A percentile compares a stretch with the other conserved stretches of the same genome.
These are phyloP conservation scores for Campoletis raptor DNA, from an alignment of 2,888 invertebrate genomes.

Conservation along the genomic window DNA sequence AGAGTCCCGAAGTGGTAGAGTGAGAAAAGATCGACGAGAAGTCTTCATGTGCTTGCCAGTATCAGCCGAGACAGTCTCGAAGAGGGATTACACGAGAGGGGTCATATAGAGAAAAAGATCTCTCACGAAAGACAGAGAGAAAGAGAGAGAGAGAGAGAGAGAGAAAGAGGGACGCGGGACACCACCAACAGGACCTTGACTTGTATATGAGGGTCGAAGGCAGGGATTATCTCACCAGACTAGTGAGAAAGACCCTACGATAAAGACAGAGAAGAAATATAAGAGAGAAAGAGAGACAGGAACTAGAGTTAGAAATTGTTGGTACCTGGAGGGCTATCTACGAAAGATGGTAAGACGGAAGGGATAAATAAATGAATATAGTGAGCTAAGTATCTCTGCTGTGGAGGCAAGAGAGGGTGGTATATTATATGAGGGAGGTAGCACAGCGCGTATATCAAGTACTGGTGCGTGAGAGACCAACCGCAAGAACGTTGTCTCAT, in stretches of 20 bases:
- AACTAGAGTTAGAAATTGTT: slow-evolving; percentile 56
- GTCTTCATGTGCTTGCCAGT: slow-evolving; percentile 61
- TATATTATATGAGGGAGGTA: slow-evolving; percentile 42
- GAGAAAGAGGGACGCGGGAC: slow-evolving; percentile 40
- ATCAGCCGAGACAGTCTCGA: slow-evolving; percentile 61
- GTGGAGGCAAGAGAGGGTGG: slow-evolving; percentile 44
- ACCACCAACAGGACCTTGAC: slow-evolving; percentile 66
- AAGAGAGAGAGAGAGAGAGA: slow-evolving; percentile 25
- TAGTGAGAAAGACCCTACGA: slow-evolving; percentile 39
- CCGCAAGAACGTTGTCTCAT: slow-evolving; percentile 52
- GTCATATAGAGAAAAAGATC: slow-evolving; percentile 59
- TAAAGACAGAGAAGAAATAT: neutral
- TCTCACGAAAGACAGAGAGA: slow-evolving; percentile 34
- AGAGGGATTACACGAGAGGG: slow-evolving; percentile 66
- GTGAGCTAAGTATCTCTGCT: slow-evolving; percentile 56
- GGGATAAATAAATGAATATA: slow-evolving; percentile 67
- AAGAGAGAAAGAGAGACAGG: slow-evolving; percentile 21
- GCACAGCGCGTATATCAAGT: slow-evolving; percentile 41
- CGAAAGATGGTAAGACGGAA: slow-evolving; percentile 35
- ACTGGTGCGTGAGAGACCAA: slow-evolving; percentile 57
- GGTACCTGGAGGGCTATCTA: slow-evolving; percentile 46
- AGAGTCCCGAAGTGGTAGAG: slow-evolving; percentile 50
- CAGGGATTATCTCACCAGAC: slow-evolving; percentile 60
- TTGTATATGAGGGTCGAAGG: slow-evolving; percentile 67
- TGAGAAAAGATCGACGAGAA: slow-evolving; percentile 62